phyloP scores from a whole-genome alignment of 2,888 invertebrate genomes.

The Drosophila siamana region DNA sequence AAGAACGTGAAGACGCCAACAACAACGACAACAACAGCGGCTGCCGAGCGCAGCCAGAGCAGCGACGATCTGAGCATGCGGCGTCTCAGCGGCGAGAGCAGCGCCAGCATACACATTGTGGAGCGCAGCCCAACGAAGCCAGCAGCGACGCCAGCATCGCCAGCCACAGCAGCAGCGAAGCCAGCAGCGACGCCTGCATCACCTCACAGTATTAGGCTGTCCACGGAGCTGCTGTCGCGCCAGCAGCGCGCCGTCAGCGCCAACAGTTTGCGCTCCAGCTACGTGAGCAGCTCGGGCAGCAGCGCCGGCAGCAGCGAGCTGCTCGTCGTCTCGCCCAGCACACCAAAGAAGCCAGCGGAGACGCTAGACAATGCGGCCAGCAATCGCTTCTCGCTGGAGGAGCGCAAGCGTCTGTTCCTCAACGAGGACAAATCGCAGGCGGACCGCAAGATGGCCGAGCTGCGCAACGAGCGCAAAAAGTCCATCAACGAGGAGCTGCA shows the following conservation, averaged over 20 bases:
- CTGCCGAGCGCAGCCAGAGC: conserved; percentile 70
- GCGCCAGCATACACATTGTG: conserved; percentile 73
- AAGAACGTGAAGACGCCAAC: conserved; percentile 86
- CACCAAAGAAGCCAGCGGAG: conserved; percentile 37
- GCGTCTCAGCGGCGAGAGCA: conserved; percentile 85
- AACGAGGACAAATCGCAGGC: conserved; percentile 81
- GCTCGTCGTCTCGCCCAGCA: conserved; percentile 52
- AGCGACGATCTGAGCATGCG: conserved; percentile 80
- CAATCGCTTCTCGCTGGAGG: conserved; percentile 77
- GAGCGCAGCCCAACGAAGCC: conserved; percentile 73
- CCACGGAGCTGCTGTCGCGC: conserved; percentile 61
- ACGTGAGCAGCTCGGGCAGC: conserved; percentile 47
- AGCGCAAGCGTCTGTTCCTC: conserved; percentile 83
- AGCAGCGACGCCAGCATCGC: conserved; percentile 29
- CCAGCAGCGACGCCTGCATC: conserved; percentile 5
- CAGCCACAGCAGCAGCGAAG: conserved; percentile 3
- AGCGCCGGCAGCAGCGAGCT: conserved; percentile 51
- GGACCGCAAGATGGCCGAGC: conserved; percentile 78
- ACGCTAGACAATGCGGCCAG: neutral
- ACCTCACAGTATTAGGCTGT: conserved; percentile 50
- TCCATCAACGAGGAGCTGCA: conserved; percentile 76
- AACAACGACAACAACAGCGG: conserved; percentile 15
- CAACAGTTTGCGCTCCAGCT: conserved; percentile 59
- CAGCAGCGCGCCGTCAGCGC: conserved; percentile 69
- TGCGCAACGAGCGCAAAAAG: conserved; percentile 81